Percentiles rank a stretch among this genome's conserved stretches.
Conservation (phyloP, 2,888 invertebrate species). For the Euproctis similis region DNA sequence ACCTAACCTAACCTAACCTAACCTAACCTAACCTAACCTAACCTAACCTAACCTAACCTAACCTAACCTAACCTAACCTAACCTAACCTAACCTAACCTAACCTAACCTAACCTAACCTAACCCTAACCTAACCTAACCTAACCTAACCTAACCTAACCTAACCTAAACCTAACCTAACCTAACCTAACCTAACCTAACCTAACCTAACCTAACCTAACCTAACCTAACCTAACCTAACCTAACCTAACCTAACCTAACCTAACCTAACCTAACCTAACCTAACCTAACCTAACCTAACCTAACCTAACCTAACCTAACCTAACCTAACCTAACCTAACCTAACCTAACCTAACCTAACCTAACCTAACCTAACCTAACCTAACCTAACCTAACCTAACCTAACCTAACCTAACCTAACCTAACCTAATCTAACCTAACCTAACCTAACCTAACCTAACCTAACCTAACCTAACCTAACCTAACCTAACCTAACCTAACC, state of each 20-base stretch:
- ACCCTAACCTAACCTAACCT: too few species aligned
- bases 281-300: slow-evolving; percentile 5
- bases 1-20: slow-evolving; percentile 12
- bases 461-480: slow-evolving; percentile 3
- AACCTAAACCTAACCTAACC: too few species aligned
- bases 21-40: slow-evolving; percentile 11
- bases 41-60: slow-evolving; percentile 12
- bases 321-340: slow-evolving; percentile 3
- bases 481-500: slow-evolving; percentile 1
- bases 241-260: slow-evolving; percentile 6
- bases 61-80: slow-evolving; percentile 18
- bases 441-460: slow-evolving; percentile 3
- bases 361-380: slow-evolving; percentile 6
- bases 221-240: slow-evolving; percentile 10
- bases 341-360: slow-evolving; percentile 6
- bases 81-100: slow-evolving; percentile 18
- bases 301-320: slow-evolving; percentile 3
- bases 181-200: slow-evolving; percentile 1
- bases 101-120: slow-evolving; percentile 7
- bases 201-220: slow-evolving; percentile 9
- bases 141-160: too few species aligned
- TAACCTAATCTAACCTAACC: slow-evolving; percentile 2
- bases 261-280: slow-evolving; percentile 5
- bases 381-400: slow-evolving; percentile 6
- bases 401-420: slow-evolving; percentile 2